These are phyloP conservation scores for Fistularia commersonii DNA, from an alignment of 2,797 vertebrate genomes.

Conservation along the genomic window DNA sequence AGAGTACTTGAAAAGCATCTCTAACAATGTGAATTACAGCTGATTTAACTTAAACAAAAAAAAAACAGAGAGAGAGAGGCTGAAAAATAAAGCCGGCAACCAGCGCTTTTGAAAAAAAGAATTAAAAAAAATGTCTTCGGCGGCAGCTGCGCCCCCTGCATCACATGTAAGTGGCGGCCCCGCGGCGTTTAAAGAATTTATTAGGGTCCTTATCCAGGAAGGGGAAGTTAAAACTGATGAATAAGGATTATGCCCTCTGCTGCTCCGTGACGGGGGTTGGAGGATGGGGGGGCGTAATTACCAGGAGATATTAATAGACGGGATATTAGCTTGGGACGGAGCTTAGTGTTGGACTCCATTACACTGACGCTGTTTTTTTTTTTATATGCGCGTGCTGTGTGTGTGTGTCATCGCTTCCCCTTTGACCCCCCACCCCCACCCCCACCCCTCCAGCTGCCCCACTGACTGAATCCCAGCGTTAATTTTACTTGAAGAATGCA, in stretches of 20 bases:
- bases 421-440: slow-evolving; percentile 11
- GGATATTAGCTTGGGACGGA: slow-evolving; percentile 50
- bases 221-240: slow-evolving; percentile 58
- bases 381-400: slow-evolving; percentile 6
- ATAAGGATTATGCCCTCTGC: slow-evolving; percentile 41
- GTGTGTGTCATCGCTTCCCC: slow-evolving; percentile 22
- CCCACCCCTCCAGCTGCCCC: slow-evolving; percentile 1
- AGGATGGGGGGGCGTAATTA: too few relatives aligned
- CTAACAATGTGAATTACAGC: too few relatives aligned
- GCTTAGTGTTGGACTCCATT: slow-evolving; percentile 50
- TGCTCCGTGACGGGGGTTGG: slow-evolving; percentile 43
- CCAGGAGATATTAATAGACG: slow-evolving; percentile 59
- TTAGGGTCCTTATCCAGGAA: slow-evolving; percentile 47
- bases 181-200: slow-evolving; percentile 44
- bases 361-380: slow-evolving; percentile 32
- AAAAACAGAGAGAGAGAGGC: too few relatives aligned
- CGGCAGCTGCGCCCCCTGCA: too few relatives aligned
- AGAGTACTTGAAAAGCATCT: too few relatives aligned
- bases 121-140: too few relatives aligned
- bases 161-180: too few relatives aligned
- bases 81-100: too few relatives aligned
- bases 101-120: too few relatives aligned
- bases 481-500: too few relatives aligned
- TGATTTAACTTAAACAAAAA: too few relatives aligned
- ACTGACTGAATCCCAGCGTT: too few relatives aligned